Evolutionary conservation across 2,797 vertebrate genomes (phyloP).

Genomic region (Pipistrellus nathusii): DNA sequence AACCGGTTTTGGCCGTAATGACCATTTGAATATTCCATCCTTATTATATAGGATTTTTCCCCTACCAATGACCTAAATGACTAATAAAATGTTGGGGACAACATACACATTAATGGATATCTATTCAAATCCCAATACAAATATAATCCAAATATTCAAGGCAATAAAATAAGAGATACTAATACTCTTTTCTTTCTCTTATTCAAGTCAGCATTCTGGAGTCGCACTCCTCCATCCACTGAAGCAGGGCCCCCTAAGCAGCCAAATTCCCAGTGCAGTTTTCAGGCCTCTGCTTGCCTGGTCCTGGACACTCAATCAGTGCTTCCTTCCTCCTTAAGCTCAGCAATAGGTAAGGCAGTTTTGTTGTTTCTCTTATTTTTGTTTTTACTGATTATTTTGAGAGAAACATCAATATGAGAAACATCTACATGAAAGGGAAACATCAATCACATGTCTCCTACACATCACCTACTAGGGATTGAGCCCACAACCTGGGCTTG

Average conservation of each 20-base stretch:
- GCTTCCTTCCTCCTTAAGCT: background rate
- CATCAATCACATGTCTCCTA: too few relatives aligned
- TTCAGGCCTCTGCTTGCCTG: background rate
- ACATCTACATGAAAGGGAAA: too few relatives aligned
- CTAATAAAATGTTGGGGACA: background rate
- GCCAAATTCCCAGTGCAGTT: background rate
- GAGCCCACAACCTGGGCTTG: too few relatives aligned
- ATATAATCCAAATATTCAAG: background rate
- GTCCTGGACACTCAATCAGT: background rate
- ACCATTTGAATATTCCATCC: too few relatives aligned
- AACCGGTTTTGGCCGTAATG: too few relatives aligned
- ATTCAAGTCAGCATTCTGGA: background rate
- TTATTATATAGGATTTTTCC: background rate
- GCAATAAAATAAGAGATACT: background rate
- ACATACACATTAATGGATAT: background rate
- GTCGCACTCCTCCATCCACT: background rate
- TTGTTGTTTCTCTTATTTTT: background rate
- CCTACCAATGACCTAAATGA: background rate
- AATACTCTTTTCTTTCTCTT: background rate
- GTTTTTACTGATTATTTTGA: too few relatives aligned
- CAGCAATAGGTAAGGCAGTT: background rate
- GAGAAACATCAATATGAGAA: too few relatives aligned
- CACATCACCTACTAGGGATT: too few relatives aligned
- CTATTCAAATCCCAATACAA: background rate
- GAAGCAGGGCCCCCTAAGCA: background rate